These are phyloP conservation scores for Patella depressa DNA, from an alignment of 2,888 invertebrate species.

Conservation along the genomic window DNA sequence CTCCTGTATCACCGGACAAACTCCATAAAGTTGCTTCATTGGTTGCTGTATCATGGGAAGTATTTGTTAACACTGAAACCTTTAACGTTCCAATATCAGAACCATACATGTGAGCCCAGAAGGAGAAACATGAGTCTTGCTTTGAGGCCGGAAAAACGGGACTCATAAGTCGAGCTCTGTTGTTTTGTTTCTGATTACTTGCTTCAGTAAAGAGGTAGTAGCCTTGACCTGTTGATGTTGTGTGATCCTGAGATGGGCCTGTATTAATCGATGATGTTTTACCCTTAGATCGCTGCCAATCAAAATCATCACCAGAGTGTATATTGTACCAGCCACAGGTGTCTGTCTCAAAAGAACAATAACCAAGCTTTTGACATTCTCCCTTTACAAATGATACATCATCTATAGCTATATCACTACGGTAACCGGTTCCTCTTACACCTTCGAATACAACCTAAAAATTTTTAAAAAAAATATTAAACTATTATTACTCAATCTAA, in stretches of 20 bases:
- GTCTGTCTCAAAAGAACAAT: constrained; percentile 67
- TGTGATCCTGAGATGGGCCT: constrained; percentile 61
- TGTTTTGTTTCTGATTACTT: constrained; percentile 46
- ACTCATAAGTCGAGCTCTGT: constrained; percentile 49
- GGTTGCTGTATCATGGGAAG: constrained; percentile 39
- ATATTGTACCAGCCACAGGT: constrained; percentile 65
- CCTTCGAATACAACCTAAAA: constrained; percentile 63
- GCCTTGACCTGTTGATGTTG: constrained; percentile 42
- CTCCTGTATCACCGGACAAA: constrained; percentile 46
- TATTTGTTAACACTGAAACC: constrained; percentile 50
- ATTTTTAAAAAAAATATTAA: constrained; percentile 5
- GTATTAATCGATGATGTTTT: constrained; percentile 52
- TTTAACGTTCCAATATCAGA: constrained; percentile 47
- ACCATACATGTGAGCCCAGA: constrained; percentile 61
- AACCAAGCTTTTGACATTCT: constrained; percentile 44
- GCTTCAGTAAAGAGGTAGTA: constrained; percentile 64
- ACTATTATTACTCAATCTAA: not conserved
- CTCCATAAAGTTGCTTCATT: constrained; percentile 54
- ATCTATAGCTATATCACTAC: constrained; percentile 64
- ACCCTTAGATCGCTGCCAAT: constrained; percentile 62
- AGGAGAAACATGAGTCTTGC: constrained; percentile 45
- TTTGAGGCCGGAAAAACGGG: constrained; percentile 42
- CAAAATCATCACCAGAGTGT: constrained; percentile 58
- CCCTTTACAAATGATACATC: constrained; percentile 49
- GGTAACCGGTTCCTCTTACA: constrained; percentile 56